phyloP scores from a whole-genome alignment of 2,888 invertebrate species.

The Theretra japonica region DNA sequence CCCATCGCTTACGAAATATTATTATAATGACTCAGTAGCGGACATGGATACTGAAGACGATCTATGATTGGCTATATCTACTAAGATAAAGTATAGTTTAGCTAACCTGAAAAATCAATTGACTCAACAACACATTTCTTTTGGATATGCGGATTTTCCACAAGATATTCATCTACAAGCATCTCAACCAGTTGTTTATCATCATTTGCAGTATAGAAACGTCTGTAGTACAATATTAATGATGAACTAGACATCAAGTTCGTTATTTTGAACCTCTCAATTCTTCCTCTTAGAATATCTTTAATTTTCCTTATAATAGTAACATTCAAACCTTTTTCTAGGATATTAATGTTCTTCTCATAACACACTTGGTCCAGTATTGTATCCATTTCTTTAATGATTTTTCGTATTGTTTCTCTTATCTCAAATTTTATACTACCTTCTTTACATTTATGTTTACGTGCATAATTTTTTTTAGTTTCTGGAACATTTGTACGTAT shows the following conservation, averaged over 20 bases:
- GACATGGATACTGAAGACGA: too few species aligned
- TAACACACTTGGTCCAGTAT: neutral
- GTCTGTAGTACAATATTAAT: neutral
- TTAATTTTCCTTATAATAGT: conserved; percentile 5
- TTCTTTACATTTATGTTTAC: neutral
- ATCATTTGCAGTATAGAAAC: neutral
- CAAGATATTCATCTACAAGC: neutral
- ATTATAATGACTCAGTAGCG: too few species aligned
- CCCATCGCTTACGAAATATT: too few species aligned
- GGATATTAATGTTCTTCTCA: conserved; percentile 5
- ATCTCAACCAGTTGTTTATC: neutral
- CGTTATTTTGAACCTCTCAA: neutral
- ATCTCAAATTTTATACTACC: neutral
- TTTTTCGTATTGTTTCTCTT: neutral
- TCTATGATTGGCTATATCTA: too few species aligned
- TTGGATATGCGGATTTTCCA: neutral
- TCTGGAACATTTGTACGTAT: neutral
- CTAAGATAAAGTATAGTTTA: neutral
- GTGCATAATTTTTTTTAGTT: neutral
- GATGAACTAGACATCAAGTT: neutral
- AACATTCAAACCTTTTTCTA: conserved; percentile 11
- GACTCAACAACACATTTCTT: neutral
- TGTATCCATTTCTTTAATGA: conserved; percentile 8
- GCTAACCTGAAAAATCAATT: neutral
- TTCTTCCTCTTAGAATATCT: neutral